phyloP scores from a whole-genome alignment of 2,888 invertebrate genomes.

The Rhorus exstirpatorius region DNA sequence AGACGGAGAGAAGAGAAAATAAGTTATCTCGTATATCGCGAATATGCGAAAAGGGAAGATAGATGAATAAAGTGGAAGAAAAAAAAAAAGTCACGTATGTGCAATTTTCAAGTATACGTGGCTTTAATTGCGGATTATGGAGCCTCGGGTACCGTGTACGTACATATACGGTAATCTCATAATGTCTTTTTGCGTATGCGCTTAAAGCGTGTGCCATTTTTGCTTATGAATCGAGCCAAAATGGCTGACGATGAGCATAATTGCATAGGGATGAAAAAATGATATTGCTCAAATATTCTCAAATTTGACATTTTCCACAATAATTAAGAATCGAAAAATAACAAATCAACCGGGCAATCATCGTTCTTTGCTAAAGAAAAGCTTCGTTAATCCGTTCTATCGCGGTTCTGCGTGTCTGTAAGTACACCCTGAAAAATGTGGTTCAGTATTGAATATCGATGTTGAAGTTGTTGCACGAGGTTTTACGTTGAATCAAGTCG shows the following conservation, averaged over 20 bases:
- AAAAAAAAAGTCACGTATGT: slow-evolving; percentile 68
- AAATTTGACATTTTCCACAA: no score
- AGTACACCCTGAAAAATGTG: no score
- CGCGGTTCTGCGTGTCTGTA: no score
- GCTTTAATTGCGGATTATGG: slow-evolving; percentile 64
- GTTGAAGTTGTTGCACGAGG: no score
- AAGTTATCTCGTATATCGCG: slow-evolving; percentile 39
- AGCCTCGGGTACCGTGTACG: slow-evolving; percentile 31
- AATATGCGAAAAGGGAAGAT: slow-evolving; percentile 45
- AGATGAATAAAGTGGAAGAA: slow-evolving; percentile 66
- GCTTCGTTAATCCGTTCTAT: no score
- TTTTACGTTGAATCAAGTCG: no score
- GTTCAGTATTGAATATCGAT: no score
- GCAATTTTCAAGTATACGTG: slow-evolving; percentile 64
- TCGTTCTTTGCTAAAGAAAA: no score
- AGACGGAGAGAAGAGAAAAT: slow-evolving; percentile 27
- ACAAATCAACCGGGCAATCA: no score
- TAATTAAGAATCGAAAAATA: no score
- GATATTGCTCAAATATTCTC: no score
- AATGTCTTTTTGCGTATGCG: slow-evolving; percentile 3
- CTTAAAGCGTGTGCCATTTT: not conserved
- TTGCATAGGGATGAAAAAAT: not conserved
- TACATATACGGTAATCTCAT: no score
- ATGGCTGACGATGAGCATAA: slow-evolving; percentile 6
- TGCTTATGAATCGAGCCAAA: not conserved